A percentile compares a stretch with the other conserved stretches of the same genome.
Conservation (phyloP, 1,140 invertebrate species). For the Eupristina koningsbergeri region DNA sequence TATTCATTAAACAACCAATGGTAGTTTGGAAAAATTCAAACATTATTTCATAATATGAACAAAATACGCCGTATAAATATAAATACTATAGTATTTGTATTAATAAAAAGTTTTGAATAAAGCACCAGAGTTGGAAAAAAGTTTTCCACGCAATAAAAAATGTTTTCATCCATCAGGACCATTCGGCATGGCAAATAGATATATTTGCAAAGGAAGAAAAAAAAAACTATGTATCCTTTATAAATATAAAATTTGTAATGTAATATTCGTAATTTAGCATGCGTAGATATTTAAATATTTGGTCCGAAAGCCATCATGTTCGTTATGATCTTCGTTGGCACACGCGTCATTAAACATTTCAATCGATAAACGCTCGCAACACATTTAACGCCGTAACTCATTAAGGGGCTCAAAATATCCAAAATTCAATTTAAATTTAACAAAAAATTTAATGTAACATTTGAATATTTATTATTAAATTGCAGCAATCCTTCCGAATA, state of each 20-base stretch:
- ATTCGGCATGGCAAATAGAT: no score
- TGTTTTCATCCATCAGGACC: no score
- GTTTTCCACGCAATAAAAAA: no score
- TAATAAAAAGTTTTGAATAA: no score
- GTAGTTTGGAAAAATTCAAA: no score
- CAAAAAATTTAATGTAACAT: background rate
- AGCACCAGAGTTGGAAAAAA: no score
- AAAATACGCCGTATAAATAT: no score
- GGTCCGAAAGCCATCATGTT: background rate
- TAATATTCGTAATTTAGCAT: background rate
- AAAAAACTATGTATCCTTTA: no score
- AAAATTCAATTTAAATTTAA: conserved; percentile 8
- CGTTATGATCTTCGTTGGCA: background rate
- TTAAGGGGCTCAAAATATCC: background rate
- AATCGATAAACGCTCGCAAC: background rate
- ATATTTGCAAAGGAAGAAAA: no score
- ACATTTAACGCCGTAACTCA: background rate
- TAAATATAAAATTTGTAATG: background rate
- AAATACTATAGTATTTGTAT: no score
- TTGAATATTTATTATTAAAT: background rate
- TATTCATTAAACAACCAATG: no score
- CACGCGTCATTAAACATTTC: conserved; percentile 6
- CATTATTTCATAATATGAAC: no score
- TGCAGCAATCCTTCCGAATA: background rate
- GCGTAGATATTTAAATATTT: background rate